Evolutionary conservation across 2,797 vertebrate species (phyloP).

Genomic region (Bryconaethiops microstoma): DNA sequence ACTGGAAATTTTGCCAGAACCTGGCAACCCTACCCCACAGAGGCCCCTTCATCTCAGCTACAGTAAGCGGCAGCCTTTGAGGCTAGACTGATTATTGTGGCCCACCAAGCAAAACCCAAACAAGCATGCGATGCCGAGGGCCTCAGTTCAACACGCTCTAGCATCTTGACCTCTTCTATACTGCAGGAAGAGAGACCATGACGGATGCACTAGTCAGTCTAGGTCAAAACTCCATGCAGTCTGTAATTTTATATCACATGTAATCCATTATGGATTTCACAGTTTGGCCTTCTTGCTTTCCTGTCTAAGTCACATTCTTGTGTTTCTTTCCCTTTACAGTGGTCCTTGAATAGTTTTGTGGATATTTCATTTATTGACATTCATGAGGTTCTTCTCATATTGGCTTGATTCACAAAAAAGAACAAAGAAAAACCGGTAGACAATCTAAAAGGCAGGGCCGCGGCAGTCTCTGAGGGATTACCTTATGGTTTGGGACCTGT

Average conservation of each 20-base stretch:
- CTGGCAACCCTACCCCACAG: slow-evolving; percentile 26
- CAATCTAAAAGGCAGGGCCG: slow-evolving; percentile 21
- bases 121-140: slow-evolving; percentile 42
- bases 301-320: neutral
- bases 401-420: slow-evolving; percentile 20
- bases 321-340: slow-evolving; percentile 9
- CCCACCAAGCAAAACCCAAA: slow-evolving; percentile 34
- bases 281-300: slow-evolving; percentile 36
- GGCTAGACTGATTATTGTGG: slow-evolving; percentile 33
- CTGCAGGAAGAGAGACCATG: slow-evolving; percentile 44
- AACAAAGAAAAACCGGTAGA: slow-evolving; percentile 17
- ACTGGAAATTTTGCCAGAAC: neutral
- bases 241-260: slow-evolving; percentile 46
- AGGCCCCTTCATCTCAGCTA: slow-evolving; percentile 39
- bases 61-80: slow-evolving; percentile 46
- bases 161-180: slow-evolving; percentile 36
- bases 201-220: slow-evolving; percentile 53
- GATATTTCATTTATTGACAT: slow-evolving; percentile 23
- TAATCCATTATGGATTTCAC: slow-evolving; percentile 58
- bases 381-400: neutral
- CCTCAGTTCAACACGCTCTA: slow-evolving; percentile 39
- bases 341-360: slow-evolving; percentile 1
- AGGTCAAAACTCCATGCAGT: slow-evolving; percentile 52
- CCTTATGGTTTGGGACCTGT: slow-evolving; percentile 57
- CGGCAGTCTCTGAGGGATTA: slow-evolving; percentile 18